Base-by-base conservation (phyloP, 2,113 vertebrate genomes). In the Numenius arquata region DNA sequence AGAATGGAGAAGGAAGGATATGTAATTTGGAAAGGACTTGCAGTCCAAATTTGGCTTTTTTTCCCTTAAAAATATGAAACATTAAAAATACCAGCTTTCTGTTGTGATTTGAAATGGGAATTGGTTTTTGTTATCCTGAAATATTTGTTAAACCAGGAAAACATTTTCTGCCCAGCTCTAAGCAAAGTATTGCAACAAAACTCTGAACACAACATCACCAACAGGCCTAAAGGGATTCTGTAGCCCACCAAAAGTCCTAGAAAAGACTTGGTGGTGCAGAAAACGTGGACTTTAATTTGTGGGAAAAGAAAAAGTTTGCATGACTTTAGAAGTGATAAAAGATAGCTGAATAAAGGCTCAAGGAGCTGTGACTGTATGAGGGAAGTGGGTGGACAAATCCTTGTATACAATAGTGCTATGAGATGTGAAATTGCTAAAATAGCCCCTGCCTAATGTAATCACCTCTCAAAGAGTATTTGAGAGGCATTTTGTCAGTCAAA, bases 361-460 rank as follows among this genome's bases (percentile, higher is more conserved):
- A 76, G 84, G 85, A 94, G 62, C 75, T 81, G 48, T 47, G 83
- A 82, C 59, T 91, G 77, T 43, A 78, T 13, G 45, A 71, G 76
- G 90, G 73, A 97, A 94, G 82, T 82, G 73, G 81, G 53, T 74
- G 92, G 85, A 91, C 94, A 95, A 93, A 90, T 93, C 56, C 70
- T 63, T 96, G 91, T 95, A 95, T 94, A 95, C 95, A 93, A 91
- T 36, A 89, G 77, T 77, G 63, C 84, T 88, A 4, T 59, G 85
- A 96, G 93, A 96, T 97, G 93, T 95, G 88, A 94, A 95, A 96
- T 96, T 93, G 87, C 87, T 96, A 87, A 95, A 96, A 95, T 96
- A 96, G 93, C 92, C 91, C 93, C 92, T 97, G 95, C 94, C 95
- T 95, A 97, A 96, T 93, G 90, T 97, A 97, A 97, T 97, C 96